These are phyloP conservation scores for Archivesica marissinica DNA, from an alignment of 1,140 invertebrate species.

Conservation along the genomic window DNA sequence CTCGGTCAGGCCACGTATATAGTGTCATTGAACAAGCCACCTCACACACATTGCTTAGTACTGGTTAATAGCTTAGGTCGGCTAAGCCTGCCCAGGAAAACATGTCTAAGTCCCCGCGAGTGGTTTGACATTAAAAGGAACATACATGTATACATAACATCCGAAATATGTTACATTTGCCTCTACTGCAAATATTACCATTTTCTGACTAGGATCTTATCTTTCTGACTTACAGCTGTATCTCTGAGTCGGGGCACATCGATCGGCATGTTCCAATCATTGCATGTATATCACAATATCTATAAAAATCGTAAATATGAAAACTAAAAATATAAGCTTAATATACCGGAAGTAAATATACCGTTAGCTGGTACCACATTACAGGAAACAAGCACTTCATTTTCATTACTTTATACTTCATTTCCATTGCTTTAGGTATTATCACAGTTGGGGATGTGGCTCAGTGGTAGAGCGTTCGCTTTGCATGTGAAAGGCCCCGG, in stretches of 20 bases:
- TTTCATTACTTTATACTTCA: no score
- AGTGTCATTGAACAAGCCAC: no score
- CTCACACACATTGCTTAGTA: no score
- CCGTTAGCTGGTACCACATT: no score
- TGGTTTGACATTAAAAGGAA: background rate
- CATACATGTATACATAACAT: background rate
- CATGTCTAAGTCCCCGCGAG: background rate
- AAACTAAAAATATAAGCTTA: no score
- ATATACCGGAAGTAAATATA: no score
- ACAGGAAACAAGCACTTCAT: no score
- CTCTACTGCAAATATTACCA: background rate
- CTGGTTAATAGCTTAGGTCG: background rate
- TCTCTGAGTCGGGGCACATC: conserved; percentile 41
- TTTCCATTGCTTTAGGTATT: no score
- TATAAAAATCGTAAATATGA: no score
- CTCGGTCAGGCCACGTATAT: no score
- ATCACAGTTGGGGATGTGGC: conserved; percentile 89
- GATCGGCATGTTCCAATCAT: conserved; percentile 49
- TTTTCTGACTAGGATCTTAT: background rate
- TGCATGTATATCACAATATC: background rate
- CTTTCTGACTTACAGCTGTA: conserved; percentile 21
- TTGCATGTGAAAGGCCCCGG: conserved; percentile 96
- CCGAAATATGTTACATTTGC: background rate
- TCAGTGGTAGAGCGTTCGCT: conserved; percentile 96
- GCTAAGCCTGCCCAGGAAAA: background rate